Evolutionary conservation across 2,113 vertebrate genomes (phyloP), one percentile per base, ranked within the genome.

Genomic region (Hiodon alosoides): DNA sequence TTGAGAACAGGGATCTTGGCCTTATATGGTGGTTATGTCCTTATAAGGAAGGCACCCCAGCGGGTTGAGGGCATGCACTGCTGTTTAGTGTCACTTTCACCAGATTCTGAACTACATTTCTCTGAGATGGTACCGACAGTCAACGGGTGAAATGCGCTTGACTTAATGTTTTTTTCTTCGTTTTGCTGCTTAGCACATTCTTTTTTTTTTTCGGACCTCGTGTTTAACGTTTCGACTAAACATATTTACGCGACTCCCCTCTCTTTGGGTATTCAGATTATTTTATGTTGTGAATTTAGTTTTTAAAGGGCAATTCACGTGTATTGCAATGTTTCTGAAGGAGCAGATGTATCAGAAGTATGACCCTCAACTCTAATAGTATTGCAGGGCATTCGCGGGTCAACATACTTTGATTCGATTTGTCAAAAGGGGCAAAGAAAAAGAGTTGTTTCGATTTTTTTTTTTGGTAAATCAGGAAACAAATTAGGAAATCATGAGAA

Each of bases 41-140:
- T 79, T 86, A 89, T 90, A 85, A 86, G 92, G 87, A 76, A 57
- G 61, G 76, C 71, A 58, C 76, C 76, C 80, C 31, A 61, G 82
- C 69, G 83, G 76, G 78, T 81, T 80, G 78, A 77, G 78, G 53
- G 72, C 68, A 74, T 79, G 80, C 78, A 76, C 79, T 81, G 82
- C 84, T 81, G 85, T 83, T 81, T 82, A 79, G 83, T 89, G 86
- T 88, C 87, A 89, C 86, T 89, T 89, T 90, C 89, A 87, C 83
- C 84, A 81, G 87, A 87, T 79, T 81, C 83, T 69, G 78, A 82
- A 77, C 80, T 86, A 79, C 76, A 84, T 58, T 81, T 84, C 76
- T 69, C 76, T 60, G 78, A 80, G 83, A 83, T 71, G 61, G 67
- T 81, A 77, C 81, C 69, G 81, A 76, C 86, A 77, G 82, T 81